Evolutionary conservation across 2,113 vertebrate genomes (phyloP), one percentile per base, ranked within the genome.

Genomic region (Otus sunia): DNA sequence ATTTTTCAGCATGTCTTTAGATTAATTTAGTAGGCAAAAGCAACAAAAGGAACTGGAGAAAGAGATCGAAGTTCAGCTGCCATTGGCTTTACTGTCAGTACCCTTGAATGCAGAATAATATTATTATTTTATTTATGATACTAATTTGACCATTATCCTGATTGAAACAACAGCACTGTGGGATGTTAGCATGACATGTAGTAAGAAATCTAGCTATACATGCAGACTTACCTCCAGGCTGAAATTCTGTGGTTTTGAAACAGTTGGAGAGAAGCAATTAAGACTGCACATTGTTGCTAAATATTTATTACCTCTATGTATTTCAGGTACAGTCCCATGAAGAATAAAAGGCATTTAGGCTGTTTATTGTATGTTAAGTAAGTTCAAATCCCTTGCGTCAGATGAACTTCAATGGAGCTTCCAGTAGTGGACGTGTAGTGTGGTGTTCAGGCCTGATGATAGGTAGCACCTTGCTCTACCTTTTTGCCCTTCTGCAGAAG

Each of bases 251-350:
- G 32, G 26, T 47, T 95, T 94, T 88, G 55, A 95, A 68, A 60
- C 25, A 90, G 52, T 37, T 92, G 37, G 49, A 90, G 62, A 96
- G 66, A 76, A 95, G 41, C 80, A 94, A 79, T 94, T 87, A 94
- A 81, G n/a, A 87, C 10, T 88, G 34, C 20, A 30, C 23, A 52
- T 87, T 94, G 69, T 39, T 85, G 80, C 56, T 95, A 75, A 95
- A 82, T 96, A 92, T 96, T 96, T 95, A 63, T 79, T 86, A 78
- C 59, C 97, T 92, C 71, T 78, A 34, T 29, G 18, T 64, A 39
- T 58, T 90, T 53, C 77, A 84, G 47, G 59, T 41, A 60, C 30
- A 90, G 73, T 59, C 72, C 52, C 41, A 39, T 52, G n/a, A 39
- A 89, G 69, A 89, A 74, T 53, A 88, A 85, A 89, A 83, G 75